Evolutionary conservation across 2,888 invertebrate genomes (phyloP).

Genomic region (Drosophila crucigera): DNA sequence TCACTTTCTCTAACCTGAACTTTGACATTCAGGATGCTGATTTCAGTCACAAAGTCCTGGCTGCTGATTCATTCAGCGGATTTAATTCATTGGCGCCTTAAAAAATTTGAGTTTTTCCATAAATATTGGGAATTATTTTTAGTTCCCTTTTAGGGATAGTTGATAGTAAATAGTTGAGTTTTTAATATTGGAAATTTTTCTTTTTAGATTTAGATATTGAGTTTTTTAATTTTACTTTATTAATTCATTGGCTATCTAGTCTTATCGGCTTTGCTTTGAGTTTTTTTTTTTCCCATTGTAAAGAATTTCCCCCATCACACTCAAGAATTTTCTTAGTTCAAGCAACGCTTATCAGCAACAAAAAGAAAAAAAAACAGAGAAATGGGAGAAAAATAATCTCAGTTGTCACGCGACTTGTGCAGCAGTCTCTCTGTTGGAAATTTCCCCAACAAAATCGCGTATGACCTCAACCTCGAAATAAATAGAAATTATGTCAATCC

Average conservation of each 20-base stretch:
- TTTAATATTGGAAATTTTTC: too few species aligned
- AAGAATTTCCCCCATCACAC: not conserved
- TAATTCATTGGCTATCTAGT: not conserved
- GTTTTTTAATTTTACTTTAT: too few species aligned
- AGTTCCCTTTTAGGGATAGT: not conserved
- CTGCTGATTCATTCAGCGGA: constrained; percentile 52
- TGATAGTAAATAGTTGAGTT: not conserved
- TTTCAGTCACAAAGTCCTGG: constrained; percentile 38
- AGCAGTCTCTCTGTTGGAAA: constrained; percentile 19
- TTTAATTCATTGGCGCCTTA: not conserved
- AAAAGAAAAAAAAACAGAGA: not conserved
- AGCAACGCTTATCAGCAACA: not conserved
- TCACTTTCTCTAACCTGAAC: constrained; percentile 58
- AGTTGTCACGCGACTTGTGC: constrained; percentile 32
- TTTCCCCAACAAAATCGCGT: constrained; percentile 34
- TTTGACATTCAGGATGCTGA: constrained; percentile 65
- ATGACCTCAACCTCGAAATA: constrained; percentile 68
- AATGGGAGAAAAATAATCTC: not conserved
- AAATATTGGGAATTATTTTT: too few species aligned
- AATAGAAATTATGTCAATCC: constrained; percentile 78
- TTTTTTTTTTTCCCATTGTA: not conserved
- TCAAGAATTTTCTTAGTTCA: not conserved
- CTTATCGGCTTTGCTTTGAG: not conserved
- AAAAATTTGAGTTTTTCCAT: not conserved
- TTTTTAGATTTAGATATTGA: too few species aligned